Evolutionary conservation across 2,888 invertebrate species (phyloP), one percentile per base, ranked within the genome.

Genomic region (Caenorhabditis japonica): DNA sequence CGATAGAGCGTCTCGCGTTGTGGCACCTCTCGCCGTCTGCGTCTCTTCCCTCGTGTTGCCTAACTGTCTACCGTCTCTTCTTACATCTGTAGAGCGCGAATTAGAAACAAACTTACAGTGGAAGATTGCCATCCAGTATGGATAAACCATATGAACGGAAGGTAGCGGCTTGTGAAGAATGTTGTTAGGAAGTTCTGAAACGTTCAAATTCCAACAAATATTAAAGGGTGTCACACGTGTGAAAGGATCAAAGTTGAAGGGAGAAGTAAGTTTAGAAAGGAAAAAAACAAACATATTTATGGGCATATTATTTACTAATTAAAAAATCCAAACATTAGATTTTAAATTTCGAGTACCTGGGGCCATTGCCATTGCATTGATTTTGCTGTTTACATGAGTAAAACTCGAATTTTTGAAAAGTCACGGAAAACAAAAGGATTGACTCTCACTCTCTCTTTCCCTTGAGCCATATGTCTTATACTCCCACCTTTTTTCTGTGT

Each of bases 361-460:
- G 49, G 49, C 17, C 56, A 56, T 13, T 41, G 49, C 66, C 66
- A 66, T 47, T 33, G 66, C 66, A 66, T 66, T 30, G 30, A 5
- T 7, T 47, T 36, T 47, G n/a, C 34, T 30, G 53, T 64, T 64
- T 49, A 51, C 56, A 66, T 66, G 51, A 58, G 66, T 66, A 43
- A 56, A 17, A 49, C 44, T 55, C 46, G 49, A 66, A 66, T 56
- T 51, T 66, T 66, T 56, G 49, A 66, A 66, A 66, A 66, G 66
- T 66, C 66, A 66, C 66, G 66, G 66, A 66, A 56, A 66, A 66
- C 66, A 66, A 66, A 56, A 66, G 56, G 66, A 56, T 66, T 56
- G 56, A 56, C 66, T 56, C 66, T 49, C 64, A 55, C 55, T 64
- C 27, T n/a, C 52, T 15, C 39, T 30, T 13, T 46, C 19, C 46